Percentiles rank a stretch among this genome's conserved stretches.
Evolutionary conservation across 2,113 vertebrate species (phyloP).

Genomic region (Diadophis punctatus): DNA sequence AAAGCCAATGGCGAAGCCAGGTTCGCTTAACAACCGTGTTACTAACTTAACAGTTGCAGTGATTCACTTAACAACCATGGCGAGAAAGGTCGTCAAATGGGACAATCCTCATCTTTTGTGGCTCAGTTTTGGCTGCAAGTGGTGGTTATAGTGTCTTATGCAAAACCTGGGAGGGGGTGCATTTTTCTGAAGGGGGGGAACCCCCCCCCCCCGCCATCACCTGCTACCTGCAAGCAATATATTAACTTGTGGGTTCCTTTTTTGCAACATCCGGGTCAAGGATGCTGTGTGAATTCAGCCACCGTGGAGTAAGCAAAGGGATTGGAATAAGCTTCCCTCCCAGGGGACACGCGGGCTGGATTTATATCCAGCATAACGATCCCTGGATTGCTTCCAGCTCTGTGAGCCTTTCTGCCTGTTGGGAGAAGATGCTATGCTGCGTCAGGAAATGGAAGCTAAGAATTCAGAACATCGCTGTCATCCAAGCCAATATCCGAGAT

Average conservation of each 20-base stretch:
- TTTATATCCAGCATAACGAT: background rate
- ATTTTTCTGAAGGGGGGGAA: background rate
- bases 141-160: background rate
- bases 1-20: background rate
- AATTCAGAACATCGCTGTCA: background rate
- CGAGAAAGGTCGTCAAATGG: too few relatives aligned
- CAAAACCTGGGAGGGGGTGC: background rate
- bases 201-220: fast-evolving
- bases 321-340: background rate
- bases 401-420: background rate
- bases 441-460: background rate
- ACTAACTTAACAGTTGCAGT: background rate
- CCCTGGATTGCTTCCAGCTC: background rate
- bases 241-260: background rate
- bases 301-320: background rate
- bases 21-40: background rate
- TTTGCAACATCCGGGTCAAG: background rate
- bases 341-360: background rate
- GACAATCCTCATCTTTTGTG: background rate
- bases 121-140: background rate
- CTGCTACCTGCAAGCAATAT: background rate
- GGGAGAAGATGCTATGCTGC: background rate
- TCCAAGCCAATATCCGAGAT: background rate
- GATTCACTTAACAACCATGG: background rate
- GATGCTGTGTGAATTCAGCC: background rate